Evolutionary conservation across 2,888 invertebrate species (phyloP).

Genomic region (Norana najaformis): DNA sequence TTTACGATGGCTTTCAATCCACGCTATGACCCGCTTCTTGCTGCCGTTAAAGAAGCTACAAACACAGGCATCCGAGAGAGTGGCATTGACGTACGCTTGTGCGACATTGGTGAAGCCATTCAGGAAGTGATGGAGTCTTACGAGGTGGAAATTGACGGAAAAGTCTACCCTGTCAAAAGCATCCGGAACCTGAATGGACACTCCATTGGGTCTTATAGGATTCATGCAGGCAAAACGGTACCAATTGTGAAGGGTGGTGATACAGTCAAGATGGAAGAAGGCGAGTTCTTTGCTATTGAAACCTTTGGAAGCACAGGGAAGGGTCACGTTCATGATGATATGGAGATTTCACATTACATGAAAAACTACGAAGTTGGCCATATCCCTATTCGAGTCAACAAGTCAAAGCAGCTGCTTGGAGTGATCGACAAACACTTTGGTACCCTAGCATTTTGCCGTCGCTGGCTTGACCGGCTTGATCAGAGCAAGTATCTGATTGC

Average conservation of each 20-base stretch:
- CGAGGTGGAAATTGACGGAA: constrained; percentile 94
- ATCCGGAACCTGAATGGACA: constrained; percentile 98
- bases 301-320: constrained; percentile 98
- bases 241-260: constrained; percentile 99
- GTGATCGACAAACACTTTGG: constrained; percentile 95
- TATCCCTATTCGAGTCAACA: constrained; percentile 70
- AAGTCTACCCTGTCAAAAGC: constrained; percentile 88
- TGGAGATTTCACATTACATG: constrained; percentile 99
- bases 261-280: constrained; percentile 77
- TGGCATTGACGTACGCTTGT: constrained; percentile 94
- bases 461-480: constrained; percentile 96
- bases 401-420: constrained; percentile 84
- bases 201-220: constrained; percentile 96
- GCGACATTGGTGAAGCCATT: constrained; percentile 92
- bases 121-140: constrained; percentile 99
- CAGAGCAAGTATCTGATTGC: constrained; percentile 98
- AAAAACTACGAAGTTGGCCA: constrained; percentile 91
- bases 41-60: constrained; percentile 94
- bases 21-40: constrained; percentile 82
- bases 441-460: constrained; percentile 95
- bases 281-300: constrained; percentile 98
- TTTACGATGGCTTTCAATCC: constrained; percentile 96
- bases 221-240: constrained; percentile 92
- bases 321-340: constrained; percentile 88
- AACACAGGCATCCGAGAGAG: constrained; percentile 92